Conservation (phyloP, 2,113 vertebrate genomes). For the Phyllostomus discolor region DNA sequence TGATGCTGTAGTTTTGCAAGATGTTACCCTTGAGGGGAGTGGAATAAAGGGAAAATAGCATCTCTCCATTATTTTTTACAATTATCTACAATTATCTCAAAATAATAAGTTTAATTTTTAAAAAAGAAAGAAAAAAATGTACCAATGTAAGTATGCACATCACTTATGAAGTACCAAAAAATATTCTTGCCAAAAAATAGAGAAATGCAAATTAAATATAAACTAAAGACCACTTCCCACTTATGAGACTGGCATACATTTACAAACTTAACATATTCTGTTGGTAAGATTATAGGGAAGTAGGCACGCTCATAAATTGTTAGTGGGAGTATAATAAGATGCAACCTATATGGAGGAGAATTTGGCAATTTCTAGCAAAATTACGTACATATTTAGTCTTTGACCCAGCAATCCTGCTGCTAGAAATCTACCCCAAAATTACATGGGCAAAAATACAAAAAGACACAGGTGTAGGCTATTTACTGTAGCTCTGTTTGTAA, state of each 20-base stretch:
- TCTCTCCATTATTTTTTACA: neutral
- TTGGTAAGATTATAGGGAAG: neutral
- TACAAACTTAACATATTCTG: neutral
- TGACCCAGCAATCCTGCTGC: neutral
- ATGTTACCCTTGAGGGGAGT: neutral
- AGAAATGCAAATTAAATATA: neutral
- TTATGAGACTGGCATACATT: neutral
- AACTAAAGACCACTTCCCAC: neutral
- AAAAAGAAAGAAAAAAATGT: neutral
- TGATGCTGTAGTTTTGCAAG: neutral
- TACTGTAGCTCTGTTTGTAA: neutral
- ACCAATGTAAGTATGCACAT: neutral
- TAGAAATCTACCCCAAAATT: neutral
- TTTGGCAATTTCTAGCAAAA: neutral
- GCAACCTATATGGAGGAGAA: neutral
- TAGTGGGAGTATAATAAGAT: neutral
- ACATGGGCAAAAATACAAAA: neutral
- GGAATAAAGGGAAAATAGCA: neutral
- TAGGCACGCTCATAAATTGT: no score
- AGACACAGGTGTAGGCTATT: neutral
- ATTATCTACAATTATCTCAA: neutral
- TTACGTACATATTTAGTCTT: neutral
- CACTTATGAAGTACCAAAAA: neutral
- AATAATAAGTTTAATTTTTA: neutral
- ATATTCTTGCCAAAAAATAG: neutral